Evolutionary conservation across 2,888 invertebrate species (phyloP).

Genomic region (Cephus spinipes): DNA sequence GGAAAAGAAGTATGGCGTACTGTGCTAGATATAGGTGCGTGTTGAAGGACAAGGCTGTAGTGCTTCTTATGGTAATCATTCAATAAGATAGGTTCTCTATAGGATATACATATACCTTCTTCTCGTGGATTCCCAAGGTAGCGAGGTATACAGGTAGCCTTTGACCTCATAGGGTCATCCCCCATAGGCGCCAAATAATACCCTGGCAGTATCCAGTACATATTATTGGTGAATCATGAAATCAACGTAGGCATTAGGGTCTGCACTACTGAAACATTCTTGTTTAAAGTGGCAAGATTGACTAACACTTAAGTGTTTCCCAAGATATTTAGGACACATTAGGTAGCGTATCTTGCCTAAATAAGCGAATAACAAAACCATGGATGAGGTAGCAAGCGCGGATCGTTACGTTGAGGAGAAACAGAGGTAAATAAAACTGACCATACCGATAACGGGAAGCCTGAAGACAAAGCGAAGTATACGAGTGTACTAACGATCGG

Average conservation of each 20-base stretch:
- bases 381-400: constrained; percentile 27
- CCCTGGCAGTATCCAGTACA: constrained; percentile 7
- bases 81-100: background rate
- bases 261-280: background rate
- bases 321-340: constrained; percentile 39
- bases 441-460: background rate
- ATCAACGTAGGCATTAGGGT: background rate
- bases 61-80: background rate
- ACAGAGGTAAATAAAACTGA: constrained; percentile 34
- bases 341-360: constrained; percentile 35
- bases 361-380: constrained; percentile 27
- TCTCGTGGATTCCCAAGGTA: background rate
- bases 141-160: background rate
- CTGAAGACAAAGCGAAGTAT: constrained; percentile 18
- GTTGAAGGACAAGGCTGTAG: background rate
- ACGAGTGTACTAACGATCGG: constrained; percentile 9
- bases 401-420: constrained; percentile 31
- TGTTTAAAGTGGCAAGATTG: constrained; percentile 25
- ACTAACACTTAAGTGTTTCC: constrained; percentile 33
- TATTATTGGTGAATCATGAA: constrained; percentile 33
- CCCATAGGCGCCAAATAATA: constrained; percentile 1
- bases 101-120: background rate
- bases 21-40: background rate
- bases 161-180: background rate
- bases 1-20: background rate